Evolutionary conservation across 2,888 invertebrate species (phyloP), one percentile per base, ranked within the genome.

Genomic region (Oxystoma pomonae): DNA sequence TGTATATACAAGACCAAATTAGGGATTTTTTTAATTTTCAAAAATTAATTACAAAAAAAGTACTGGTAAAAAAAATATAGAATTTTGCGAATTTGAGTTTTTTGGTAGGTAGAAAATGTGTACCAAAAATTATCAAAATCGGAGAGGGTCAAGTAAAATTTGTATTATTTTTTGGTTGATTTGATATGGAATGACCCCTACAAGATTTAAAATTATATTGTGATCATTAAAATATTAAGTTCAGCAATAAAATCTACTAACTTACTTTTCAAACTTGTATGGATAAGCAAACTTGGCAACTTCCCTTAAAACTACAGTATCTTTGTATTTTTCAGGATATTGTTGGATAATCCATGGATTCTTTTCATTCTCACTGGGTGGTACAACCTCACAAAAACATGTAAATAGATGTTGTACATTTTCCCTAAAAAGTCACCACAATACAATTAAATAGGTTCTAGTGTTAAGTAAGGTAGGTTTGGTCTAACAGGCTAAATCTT

Each of bases 271-370:
- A 77, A 90, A 85, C 76, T 88, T 86, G 78, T 91, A 92, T 16
- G 92, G 96, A 83, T 92, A 96, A 72, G 94, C 91, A 84, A 96
- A 96, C 81, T 94, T 91, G 55, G 95, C 93, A 74, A 96, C 90
- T 74, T 91, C 89, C 78, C 89, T 90, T 63, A 96, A 83, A 70
- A 94, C 89, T 78, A 92, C 93, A 78, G 90, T 87, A 81, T 94
- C 92, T 75, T 86, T 87, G 78, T 90, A 95, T 65, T 85, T 85
- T 70, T 91, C 91, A 55, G 96, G 96, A 81, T 90, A 96, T 78
- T 91, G 91, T 78, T 90, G 91, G 57, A 92, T 81, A 73, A 95
- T 90, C 82, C 90, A 89, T 64, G 90, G 85, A 62, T 83, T 80
- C 71, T 85, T 84, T 69, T 86, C 86, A 35, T 35, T 35, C 57